These are phyloP conservation scores for Stenoptilia bipunctidactyla DNA, from an alignment of 2,888 invertebrate genomes.

Conservation along the genomic window DNA sequence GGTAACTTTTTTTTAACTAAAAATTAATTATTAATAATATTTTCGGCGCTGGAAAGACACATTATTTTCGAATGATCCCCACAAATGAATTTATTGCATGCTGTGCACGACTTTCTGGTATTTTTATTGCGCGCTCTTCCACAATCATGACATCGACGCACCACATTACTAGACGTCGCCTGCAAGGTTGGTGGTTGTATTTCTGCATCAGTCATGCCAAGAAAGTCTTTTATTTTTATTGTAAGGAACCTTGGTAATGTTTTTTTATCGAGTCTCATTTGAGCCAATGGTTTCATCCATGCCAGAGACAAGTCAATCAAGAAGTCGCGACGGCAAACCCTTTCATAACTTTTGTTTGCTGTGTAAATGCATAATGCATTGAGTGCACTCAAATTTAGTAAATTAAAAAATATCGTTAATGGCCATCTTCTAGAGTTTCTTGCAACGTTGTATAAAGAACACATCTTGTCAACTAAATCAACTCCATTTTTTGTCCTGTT, in stretches of 20 bases:
- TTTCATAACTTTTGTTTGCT: slow-evolving; percentile 6
- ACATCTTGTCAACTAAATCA: slow-evolving; percentile 18
- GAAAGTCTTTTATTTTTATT: slow-evolving; percentile 3
- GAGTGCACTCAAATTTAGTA: slow-evolving; percentile 15
- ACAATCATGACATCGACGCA: too few relatives aligned
- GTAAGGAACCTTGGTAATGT: slow-evolving; percentile 10
- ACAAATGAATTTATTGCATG: too few relatives aligned
- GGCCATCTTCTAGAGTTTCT: slow-evolving; percentile 17
- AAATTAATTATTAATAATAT: too few relatives aligned
- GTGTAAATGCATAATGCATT: slow-evolving; percentile 10
- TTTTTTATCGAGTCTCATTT: slow-evolving; percentile 11
- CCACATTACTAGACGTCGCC: too few relatives aligned
- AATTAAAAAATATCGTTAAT: slow-evolving; percentile 11
- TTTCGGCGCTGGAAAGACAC: too few relatives aligned
- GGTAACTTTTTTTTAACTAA: too few relatives aligned
- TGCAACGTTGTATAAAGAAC: slow-evolving; percentile 15
- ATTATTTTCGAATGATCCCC: too few relatives aligned
- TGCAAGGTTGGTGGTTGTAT: too few relatives aligned
- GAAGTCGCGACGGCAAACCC: slow-evolving; percentile 3
- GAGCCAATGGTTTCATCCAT: slow-evolving; percentile 11
- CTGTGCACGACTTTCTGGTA: too few relatives aligned
- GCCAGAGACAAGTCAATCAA: slow-evolving; percentile 9
- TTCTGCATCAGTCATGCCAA: too few relatives aligned
- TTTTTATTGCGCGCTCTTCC: too few relatives aligned
- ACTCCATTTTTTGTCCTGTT: slow-evolving; percentile 19